Evolutionary conservation across 1,140 invertebrate species (phyloP).

Genomic region (Metaphire vulgaris): DNA sequence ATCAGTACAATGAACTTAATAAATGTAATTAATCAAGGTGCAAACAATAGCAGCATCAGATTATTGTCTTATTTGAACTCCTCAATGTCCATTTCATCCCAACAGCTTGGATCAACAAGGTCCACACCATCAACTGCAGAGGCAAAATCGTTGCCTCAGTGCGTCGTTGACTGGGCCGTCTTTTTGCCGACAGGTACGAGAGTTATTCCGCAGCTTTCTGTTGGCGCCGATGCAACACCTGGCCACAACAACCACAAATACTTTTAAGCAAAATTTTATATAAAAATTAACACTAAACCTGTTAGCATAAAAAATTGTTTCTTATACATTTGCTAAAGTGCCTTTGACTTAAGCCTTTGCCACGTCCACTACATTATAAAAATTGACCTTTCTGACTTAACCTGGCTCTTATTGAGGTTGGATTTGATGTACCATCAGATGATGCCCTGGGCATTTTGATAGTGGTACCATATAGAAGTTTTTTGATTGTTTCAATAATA

Average conservation of each 20-base stretch:
- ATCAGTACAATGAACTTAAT: too few species aligned
- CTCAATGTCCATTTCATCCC: background rate
- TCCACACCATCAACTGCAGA: background rate
- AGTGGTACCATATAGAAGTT: too few species aligned
- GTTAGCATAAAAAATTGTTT: background rate
- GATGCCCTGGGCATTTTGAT: too few species aligned
- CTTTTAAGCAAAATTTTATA: background rate
- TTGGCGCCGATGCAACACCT: background rate
- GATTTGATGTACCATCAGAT: too few species aligned
- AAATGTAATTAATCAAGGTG: too few species aligned
- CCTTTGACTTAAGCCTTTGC: too few species aligned
- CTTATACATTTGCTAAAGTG: background rate
- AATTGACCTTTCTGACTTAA: background rate
- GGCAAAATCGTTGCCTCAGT: background rate
- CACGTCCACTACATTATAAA: too few species aligned
- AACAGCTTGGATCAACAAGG: background rate
- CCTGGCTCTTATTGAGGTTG: background rate
- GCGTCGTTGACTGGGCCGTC: background rate
- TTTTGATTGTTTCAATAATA: too few species aligned
- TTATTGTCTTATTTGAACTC: background rate
- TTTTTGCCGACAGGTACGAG: background rate
- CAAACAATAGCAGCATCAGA: too few species aligned
- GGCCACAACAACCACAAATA: background rate
- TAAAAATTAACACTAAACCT: background rate
- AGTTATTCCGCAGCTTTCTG: background rate